Conservation (phyloP, 2,797 vertebrate genomes). For the Nannoperca australis region DNA sequence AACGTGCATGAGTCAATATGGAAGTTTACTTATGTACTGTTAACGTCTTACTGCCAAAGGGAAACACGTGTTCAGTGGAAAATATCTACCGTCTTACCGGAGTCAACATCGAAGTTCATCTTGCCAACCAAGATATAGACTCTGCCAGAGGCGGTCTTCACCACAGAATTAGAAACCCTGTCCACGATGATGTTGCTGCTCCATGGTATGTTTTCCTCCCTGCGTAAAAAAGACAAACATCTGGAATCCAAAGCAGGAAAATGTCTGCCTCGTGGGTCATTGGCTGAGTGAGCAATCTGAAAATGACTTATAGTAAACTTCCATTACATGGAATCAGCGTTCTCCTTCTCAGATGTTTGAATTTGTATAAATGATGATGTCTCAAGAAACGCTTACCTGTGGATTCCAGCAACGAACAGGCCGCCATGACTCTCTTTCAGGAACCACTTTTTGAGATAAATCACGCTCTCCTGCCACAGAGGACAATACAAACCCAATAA, state of each 20-base stretch:
- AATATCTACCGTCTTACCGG: conserved; percentile 49
- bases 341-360: not conserved
- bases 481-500: conserved; percentile 7
- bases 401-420: conserved; percentile 83
- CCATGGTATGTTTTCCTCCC: conserved; percentile 81
- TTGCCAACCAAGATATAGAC: conserved; percentile 82
- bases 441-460: conserved; percentile 81
- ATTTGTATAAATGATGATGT: not conserved
- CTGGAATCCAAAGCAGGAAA: not conserved
- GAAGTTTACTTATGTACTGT: not conserved
- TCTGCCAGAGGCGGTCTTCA: conserved; percentile 81
- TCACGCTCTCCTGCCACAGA: conserved; percentile 68
- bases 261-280: not conserved
- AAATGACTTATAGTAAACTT: not conserved
- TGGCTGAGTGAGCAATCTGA: not conserved
- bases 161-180: conserved; percentile 70
- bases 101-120: conserved; percentile 63
- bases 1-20: not conserved
- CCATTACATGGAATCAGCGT: not conserved
- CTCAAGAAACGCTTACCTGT: conserved; percentile 64
- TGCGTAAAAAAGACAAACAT: conserved; percentile 43
- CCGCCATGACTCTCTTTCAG: conserved; percentile 66
- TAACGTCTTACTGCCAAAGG: not conserved
- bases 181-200: conserved; percentile 84
- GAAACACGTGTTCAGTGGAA: conserved; percentile 1